phyloP scores from a whole-genome alignment of 2,888 invertebrate species.

The Eucera pruinosa region DNA sequence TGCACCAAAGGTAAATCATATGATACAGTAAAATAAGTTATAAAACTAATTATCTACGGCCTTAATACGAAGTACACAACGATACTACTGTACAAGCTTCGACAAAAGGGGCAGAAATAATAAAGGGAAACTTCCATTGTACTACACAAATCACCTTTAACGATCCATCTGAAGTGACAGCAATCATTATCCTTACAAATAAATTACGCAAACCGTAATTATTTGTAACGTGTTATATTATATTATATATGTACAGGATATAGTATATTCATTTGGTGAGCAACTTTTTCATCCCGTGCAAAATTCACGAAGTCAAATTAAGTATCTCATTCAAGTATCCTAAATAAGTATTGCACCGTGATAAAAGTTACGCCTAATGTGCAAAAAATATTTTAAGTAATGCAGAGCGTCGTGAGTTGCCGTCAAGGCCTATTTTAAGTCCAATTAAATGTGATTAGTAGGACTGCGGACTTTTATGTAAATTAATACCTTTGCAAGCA shows the following conservation, averaged over 20 bases:
- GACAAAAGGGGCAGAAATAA: background rate
- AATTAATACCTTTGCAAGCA: too few relatives aligned
- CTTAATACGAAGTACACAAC: conserved; percentile 59
- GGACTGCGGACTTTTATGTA: background rate
- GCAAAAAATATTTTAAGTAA: conserved; percentile 28
- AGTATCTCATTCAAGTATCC: too few relatives aligned
- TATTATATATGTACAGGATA: conserved; percentile 23
- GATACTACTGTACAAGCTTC: conserved; percentile 60
- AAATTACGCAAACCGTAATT: conserved; percentile 22
- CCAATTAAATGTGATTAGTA: conserved; percentile 29
- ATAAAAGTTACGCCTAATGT: conserved; percentile 30
- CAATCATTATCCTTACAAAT: conserved; percentile 39
- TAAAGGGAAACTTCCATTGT: conserved; percentile 26
- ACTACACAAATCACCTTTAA: too few relatives aligned
- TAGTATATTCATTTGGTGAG: conserved; percentile 27
- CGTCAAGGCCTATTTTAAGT: background rate
- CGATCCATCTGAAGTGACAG: conserved; percentile 68
- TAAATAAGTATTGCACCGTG: conserved; percentile 20
- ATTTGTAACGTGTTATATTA: too few relatives aligned
- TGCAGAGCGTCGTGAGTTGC: conserved; percentile 7
- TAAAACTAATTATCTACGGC: conserved; percentile 65
- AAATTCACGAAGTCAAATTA: background rate
- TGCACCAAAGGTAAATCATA: conserved; percentile 70
- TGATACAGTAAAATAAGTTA: conserved; percentile 69
- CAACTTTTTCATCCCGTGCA: conserved; percentile 6